phyloP scores from a whole-genome alignment of 2,797 vertebrate genomes.

The Rhadinocentrus ornatus region DNA sequence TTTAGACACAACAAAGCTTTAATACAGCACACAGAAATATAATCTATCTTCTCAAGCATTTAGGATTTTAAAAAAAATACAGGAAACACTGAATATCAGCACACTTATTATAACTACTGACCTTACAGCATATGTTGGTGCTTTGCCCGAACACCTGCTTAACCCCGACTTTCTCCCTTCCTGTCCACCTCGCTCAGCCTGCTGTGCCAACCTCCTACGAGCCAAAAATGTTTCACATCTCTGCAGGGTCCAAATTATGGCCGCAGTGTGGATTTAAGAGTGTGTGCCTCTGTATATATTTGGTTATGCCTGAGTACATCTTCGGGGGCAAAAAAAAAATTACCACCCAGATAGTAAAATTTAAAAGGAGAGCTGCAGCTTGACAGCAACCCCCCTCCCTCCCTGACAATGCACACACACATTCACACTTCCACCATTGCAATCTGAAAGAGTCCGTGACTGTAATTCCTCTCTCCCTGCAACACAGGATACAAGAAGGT shows the following conservation, averaged over 20 bases:
- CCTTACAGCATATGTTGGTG: constrained; percentile 7
- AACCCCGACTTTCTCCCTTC: constrained; percentile 26
- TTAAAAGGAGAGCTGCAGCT: constrained; percentile 28
- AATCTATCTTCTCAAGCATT: background rate
- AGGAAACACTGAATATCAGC: background rate
- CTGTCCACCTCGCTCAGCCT: constrained; percentile 31
- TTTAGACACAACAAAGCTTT: background rate
- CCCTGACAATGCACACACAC: no score
- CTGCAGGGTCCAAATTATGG: constrained; percentile 52
- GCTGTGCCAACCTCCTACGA: constrained; percentile 48
- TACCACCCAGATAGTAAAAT: constrained; percentile 21
- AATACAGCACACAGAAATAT: background rate
- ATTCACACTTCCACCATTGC: background rate
- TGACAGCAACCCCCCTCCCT: constrained; percentile 4
- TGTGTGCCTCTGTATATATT: constrained; percentile 55
- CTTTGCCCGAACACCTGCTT: constrained; percentile 26
- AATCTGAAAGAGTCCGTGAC: constrained; percentile 48
- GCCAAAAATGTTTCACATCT: constrained; percentile 59
- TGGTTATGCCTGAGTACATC: constrained; percentile 33
- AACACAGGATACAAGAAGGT: constrained; percentile 45
- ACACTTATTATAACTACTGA: constrained; percentile 9
- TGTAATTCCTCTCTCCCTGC: constrained; percentile 52
- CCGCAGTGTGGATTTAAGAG: constrained; percentile 14
- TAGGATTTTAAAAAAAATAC: background rate
- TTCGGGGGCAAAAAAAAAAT: constrained; percentile 16